Conservation (phyloP, 1,140 invertebrate genomes). For the Leptopilina clavipes region DNA sequence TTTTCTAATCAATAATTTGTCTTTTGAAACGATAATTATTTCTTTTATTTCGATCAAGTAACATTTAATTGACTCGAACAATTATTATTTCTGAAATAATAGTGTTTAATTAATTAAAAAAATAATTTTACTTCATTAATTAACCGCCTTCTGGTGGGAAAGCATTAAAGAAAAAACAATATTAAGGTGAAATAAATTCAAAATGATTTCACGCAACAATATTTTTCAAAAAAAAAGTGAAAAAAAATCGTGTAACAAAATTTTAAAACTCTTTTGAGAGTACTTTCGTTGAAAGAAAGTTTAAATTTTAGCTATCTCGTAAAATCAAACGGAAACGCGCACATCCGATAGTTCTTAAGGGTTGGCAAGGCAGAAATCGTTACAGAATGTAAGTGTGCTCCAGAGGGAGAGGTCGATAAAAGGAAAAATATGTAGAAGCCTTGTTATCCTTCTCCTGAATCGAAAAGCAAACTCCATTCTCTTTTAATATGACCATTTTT, state of each 20-base stretch:
- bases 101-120: too few relatives aligned
- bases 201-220: neutral
- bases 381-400: constrained; percentile 18
- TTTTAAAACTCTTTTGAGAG: neutral
- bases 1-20: too few relatives aligned
- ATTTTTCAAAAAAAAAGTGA: neutral
- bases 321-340: constrained; percentile 12
- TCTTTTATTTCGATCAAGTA: too few relatives aligned
- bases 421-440: constrained; percentile 9
- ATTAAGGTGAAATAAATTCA: neutral
- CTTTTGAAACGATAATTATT: too few relatives aligned
- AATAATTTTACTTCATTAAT: too few relatives aligned
- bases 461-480: neutral
- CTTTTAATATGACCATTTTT: neutral
- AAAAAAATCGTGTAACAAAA: neutral
- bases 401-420: constrained; percentile 21
- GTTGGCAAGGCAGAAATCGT: constrained; percentile 25
- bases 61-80: too few relatives aligned
- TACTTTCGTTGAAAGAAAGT: neutral
- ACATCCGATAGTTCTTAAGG: constrained; percentile 23
- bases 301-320: constrained; percentile 1
- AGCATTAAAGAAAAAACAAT: too few relatives aligned
- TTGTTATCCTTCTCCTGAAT: neutral
- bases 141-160: too few relatives aligned
- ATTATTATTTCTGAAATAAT: too few relatives aligned